Evolutionary conservation across 2,888 invertebrate species (phyloP).

Genomic region (Agriotes lineatus): DNA sequence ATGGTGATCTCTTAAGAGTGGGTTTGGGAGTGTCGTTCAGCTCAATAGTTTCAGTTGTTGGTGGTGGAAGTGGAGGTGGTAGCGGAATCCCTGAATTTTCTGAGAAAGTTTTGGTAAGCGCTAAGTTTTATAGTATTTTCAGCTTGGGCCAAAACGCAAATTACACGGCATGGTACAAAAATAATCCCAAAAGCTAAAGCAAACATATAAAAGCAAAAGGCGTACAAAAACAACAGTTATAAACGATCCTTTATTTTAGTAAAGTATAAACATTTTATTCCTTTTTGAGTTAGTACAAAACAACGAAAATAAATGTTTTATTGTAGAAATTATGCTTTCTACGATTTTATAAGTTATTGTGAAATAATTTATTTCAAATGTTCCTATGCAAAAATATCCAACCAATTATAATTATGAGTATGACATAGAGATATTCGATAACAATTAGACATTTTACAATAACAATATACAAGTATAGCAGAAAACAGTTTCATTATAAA

Average conservation of each 20-base stretch:
- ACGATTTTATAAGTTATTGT: conserved; percentile 12
- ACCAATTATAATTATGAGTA: conserved; percentile 25
- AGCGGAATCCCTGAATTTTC: conserved; percentile 52
- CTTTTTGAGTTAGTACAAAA: conserved; percentile 37
- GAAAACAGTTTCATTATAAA: conserved; percentile 29
- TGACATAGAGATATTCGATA: conserved; percentile 27
- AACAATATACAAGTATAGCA: conserved; percentile 39
- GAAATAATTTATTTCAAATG: conserved; percentile 21
- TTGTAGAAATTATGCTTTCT: conserved; percentile 15
- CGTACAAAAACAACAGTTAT: conserved; percentile 13
- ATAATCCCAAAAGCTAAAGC: conserved; percentile 11
- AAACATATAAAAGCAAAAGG: conserved; percentile 12
- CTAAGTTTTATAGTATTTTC: no score
- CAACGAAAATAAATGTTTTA: conserved; percentile 29
- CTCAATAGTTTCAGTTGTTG: conserved; percentile 61
- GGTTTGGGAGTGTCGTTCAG: conserved; percentile 59
- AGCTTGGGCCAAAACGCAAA: no score
- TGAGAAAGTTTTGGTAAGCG: conserved; percentile 14
- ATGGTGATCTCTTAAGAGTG: conserved; percentile 66
- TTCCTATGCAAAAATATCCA: conserved; percentile 16
- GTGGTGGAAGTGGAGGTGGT: conserved; percentile 64
- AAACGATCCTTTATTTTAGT: conserved; percentile 40
- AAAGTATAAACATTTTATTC: conserved; percentile 36
- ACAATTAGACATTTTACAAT: conserved; percentile 37
- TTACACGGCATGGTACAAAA: no score